Percentiles rank a stretch among this genome's conserved stretches.
phyloP scores from a whole-genome alignment of 2,113 vertebrate genomes.

The Etheostoma cragini region DNA sequence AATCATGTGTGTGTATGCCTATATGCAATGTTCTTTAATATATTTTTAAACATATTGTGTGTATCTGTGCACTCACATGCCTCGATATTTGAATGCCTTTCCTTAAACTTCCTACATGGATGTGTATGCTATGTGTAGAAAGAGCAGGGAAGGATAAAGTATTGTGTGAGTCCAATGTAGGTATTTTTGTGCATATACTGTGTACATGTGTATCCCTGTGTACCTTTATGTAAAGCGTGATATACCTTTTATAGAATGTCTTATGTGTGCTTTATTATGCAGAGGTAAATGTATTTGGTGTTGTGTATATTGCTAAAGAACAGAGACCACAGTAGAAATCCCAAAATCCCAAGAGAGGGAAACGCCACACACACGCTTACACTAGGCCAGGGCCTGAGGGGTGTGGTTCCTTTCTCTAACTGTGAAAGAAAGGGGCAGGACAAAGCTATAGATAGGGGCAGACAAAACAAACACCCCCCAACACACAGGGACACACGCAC shows the following conservation, averaged over 20 bases:
- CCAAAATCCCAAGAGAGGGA: slow-evolving; percentile 64
- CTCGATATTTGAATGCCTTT: not conserved
- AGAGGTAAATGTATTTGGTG: slow-evolving; percentile 2
- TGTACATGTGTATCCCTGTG: not conserved
- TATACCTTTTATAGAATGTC: not conserved
- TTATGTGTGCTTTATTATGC: not conserved
- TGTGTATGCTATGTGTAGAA: not conserved
- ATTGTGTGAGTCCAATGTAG: not conserved
- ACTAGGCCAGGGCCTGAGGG: slow-evolving; percentile 63
- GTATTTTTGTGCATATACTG: not conserved
- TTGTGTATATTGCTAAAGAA: slow-evolving; percentile 7
- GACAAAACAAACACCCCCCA: slow-evolving; percentile 74
- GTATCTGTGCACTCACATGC: not conserved
- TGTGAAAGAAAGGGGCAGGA: slow-evolving; percentile 80
- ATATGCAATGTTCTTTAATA: not conserved
- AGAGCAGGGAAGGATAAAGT: not conserved
- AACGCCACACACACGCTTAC: slow-evolving; percentile 57
- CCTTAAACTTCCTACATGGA: not conserved
- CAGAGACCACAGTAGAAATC: slow-evolving; percentile 45
- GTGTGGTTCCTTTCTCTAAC: slow-evolving; percentile 79
- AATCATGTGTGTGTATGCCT: not conserved
- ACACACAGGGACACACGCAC: slow-evolving; percentile 17
- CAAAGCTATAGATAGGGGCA: slow-evolving; percentile 75
- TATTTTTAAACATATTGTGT: not conserved
- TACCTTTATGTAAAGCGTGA: not conserved